phyloP scores from a whole-genome alignment of 2,113 vertebrate genomes.

The Pangasianodon gigas region DNA sequence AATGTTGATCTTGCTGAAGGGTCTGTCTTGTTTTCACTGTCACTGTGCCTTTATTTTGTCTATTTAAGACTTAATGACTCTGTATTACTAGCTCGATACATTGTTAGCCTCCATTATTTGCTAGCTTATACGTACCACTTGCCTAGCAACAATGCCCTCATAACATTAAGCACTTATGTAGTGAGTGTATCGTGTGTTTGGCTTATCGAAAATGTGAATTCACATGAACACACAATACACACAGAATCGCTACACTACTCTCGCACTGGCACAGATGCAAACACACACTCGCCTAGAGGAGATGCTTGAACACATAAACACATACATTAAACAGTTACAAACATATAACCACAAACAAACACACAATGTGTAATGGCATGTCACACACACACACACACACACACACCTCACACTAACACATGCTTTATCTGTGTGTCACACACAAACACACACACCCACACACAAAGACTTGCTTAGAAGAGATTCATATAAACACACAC shows the following conservation, averaged over 20 bases:
- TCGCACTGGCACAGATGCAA: neutral
- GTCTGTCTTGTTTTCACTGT: neutral
- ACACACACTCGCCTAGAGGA: neutral
- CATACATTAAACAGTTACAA: neutral
- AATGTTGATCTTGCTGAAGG: neutral
- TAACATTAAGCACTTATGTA: neutral
- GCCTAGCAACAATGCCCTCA: neutral
- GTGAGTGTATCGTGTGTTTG: neutral
- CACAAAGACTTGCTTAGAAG: neutral
- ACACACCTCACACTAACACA: slow-evolving; percentile 4
- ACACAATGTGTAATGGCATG: neutral
- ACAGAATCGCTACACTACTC: neutral
- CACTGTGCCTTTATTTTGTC: neutral
- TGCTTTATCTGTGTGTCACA: slow-evolving; percentile 11
- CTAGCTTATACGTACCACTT: neutral
- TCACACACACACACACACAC: neutral
- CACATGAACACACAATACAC: neutral
- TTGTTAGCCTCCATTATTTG: neutral
- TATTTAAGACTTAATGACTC: neutral
- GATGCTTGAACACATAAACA: neutral
- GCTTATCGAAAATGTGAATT: neutral
- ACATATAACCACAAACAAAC: slow-evolving; percentile 32
- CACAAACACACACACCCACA: slow-evolving; percentile 8
- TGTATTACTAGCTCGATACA: neutral
- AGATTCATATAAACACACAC: neutral